phyloP scores from a whole-genome alignment of 1,140 invertebrate species.

The Tyrophagus putrescentiae region DNA sequence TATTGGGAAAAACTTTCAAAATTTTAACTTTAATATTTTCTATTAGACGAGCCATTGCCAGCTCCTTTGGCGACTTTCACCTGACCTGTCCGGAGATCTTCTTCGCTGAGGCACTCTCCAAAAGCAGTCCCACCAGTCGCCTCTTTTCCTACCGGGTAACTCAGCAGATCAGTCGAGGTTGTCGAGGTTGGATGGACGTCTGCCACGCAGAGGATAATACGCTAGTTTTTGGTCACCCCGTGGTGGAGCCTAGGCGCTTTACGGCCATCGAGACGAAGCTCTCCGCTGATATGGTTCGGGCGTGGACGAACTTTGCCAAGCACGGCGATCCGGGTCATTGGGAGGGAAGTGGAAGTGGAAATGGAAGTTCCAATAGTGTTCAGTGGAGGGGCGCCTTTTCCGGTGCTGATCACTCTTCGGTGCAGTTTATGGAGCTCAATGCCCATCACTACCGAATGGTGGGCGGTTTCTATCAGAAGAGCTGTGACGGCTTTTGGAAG shows the following conservation, averaged over 20 bases:
- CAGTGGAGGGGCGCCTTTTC: no score
- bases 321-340: no score
- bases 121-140: neutral
- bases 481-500: neutral
- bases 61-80: neutral
- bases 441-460: neutral
- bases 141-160: neutral
- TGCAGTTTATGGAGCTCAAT: constrained; percentile 3
- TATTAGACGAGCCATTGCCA: neutral
- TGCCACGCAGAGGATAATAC: constrained; percentile 90
- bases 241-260: constrained; percentile 43
- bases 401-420: neutral
- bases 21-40: no score
- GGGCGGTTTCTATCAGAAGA: neutral
- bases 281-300: constrained; percentile 48
- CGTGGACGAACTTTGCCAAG: constrained; percentile 24
- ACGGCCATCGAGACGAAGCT: constrained; percentile 58
- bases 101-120: neutral
- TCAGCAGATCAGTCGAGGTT: neutral
- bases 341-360: no score
- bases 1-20: no score
- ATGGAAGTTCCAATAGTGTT: no score
- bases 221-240: constrained; percentile 74
- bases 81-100: neutral
- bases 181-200: constrained; percentile 68